Evolutionary conservation across 2,797 vertebrate genomes (phyloP).

Genomic region (Mormyrus proboscirostris): DNA sequence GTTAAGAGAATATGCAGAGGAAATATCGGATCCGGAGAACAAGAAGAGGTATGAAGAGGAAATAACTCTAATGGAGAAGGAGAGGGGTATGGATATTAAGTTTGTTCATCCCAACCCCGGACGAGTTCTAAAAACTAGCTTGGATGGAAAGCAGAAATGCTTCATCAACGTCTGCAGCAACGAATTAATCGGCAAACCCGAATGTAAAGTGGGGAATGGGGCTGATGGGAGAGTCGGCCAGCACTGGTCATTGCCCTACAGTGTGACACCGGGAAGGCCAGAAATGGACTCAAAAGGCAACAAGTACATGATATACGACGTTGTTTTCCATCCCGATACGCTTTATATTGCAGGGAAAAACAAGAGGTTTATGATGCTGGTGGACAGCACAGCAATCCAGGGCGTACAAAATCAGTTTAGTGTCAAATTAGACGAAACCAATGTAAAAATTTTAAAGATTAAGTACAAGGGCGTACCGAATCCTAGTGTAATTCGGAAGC

Average conservation of each 20-base stretch:
- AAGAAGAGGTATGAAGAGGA: constrained; percentile 75
- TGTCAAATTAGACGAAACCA: constrained; percentile 67
- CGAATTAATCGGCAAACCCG: constrained; percentile 59
- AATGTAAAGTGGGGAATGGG: constrained; percentile 36
- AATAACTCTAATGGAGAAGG: constrained; percentile 72
- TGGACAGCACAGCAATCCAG: constrained; percentile 67
- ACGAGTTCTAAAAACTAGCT: constrained; percentile 70
- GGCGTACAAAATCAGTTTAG: constrained; percentile 64
- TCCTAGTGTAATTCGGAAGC: constrained; percentile 66
- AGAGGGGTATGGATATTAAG: constrained; percentile 69
- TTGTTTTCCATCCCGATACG: constrained; percentile 78
- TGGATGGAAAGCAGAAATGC: constrained; percentile 64
- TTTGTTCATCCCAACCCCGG: constrained; percentile 78
- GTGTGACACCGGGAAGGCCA: constrained; percentile 67
- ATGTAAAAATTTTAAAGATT: constrained; percentile 55
- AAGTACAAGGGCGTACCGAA: constrained; percentile 78
- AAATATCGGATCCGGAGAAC: constrained; percentile 73
- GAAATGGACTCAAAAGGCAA: constrained; percentile 56
- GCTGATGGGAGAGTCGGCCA: constrained; percentile 51
- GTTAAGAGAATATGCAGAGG: constrained; percentile 70
- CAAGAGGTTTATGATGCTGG: constrained; percentile 66
- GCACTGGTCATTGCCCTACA: constrained; percentile 76
- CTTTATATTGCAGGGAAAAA: constrained; percentile 66
- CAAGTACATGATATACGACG: constrained; percentile 71
- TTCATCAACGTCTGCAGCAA: constrained; percentile 81